Evolutionary conservation across 1,140 invertebrate species (phyloP), one percentile per base, ranked within the genome.

Genomic region (Drosophila seguyi): DNA sequence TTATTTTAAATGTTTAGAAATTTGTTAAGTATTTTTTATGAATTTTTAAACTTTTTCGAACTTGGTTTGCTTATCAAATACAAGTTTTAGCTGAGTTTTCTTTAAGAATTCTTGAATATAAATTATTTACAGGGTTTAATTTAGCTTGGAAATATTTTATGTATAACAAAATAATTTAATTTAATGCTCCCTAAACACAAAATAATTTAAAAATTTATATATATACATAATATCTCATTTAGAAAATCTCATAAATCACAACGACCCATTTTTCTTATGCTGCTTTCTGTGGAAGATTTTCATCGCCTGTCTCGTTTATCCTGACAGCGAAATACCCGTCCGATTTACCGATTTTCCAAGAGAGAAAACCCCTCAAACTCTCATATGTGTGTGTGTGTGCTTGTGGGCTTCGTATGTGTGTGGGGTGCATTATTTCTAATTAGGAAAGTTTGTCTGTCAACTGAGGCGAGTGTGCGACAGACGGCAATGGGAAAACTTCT

Each of bases 361-460:
- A 45, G 55, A 29, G 41, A 61, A 63, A 65, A 18, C 38, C 61
- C 61, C 61, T 6, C 61, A 42, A 8, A n/a, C 25, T n/a, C 16
- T n/a, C 52, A 38, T 31, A 11, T 48, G 42, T 29, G 47, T 62
- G 60, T 61, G 61, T 67, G 68, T 76, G 50, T 38, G 27, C 44
- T 11, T 34, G 73, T 36, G 68, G 34, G 29, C 44, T 63, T 31
- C 65, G 48, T 63, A 52, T 76, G 71, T 79, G 71, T 79, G 83
- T 50, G 60, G 63, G 84, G 67, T 74, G 84, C 84, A 88, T 88
- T 90, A 90, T 90, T 88, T 88, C 85, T 88, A 88, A 88, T 88
- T 88, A 88, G 85, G 82, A 88, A 88, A 88, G 84, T 88, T 88
- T 87, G 59, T 66, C 72, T 77, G 69, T 79, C 75, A 79, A 78